phyloP scores from a whole-genome alignment of 2,888 invertebrate species.

The Cecidostiba fungosa region DNA sequence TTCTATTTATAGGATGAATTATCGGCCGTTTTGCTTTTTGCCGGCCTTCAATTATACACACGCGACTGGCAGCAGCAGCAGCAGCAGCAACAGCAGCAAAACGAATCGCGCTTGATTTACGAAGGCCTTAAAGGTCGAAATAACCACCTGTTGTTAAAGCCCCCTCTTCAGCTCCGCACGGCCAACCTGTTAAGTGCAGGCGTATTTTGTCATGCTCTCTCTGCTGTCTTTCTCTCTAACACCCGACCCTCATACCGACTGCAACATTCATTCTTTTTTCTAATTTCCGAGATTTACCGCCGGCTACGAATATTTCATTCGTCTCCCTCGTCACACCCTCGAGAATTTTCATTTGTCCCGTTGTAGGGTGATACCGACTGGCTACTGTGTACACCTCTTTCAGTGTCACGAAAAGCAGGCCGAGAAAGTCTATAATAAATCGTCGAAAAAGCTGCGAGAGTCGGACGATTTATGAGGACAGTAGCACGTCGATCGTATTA shows the following conservation, averaged over 20 bases:
- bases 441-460: neutral
- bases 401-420: neutral
- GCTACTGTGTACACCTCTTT: neutral
- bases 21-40: constrained; percentile 45
- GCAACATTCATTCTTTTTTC: constrained; percentile 18
- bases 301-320: constrained; percentile 25
- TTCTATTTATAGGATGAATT: constrained; percentile 61
- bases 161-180: neutral
- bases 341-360: neutral
- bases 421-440: constrained; percentile 15
- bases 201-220: constrained; percentile 56
- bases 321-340: neutral
- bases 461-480: constrained; percentile 11
- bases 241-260: neutral
- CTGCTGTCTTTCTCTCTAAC: neutral
- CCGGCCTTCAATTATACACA: constrained; percentile 58
- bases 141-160: constrained; percentile 62
- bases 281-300: constrained; percentile 35
- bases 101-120: constrained; percentile 62
- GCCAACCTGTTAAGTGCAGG: constrained; percentile 50
- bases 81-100: constrained; percentile 37
- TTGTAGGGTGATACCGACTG: too few relatives aligned
- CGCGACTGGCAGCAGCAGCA: neutral
- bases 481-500: constrained; percentile 3
- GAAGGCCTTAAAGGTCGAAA: constrained; percentile 59